A percentile compares a stretch with the other conserved stretches of the same genome.
phyloP scores from a whole-genome alignment of 2,797 vertebrate genomes.

The Lacerta viridis region DNA sequence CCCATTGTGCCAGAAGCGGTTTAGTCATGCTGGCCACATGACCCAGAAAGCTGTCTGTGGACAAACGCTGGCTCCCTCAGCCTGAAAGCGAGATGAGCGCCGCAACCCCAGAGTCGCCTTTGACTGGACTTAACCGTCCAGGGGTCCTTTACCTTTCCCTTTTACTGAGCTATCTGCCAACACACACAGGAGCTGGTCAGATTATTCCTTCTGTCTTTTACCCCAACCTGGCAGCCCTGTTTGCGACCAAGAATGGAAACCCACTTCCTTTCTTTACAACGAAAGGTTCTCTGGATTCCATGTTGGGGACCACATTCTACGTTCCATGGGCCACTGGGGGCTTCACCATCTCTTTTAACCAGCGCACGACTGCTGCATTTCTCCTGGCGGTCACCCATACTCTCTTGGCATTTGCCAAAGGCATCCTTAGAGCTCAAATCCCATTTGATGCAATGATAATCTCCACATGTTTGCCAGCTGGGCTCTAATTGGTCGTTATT shows the following conservation, averaged over 20 bases:
- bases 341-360: slow-evolving; percentile 6
- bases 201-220: background rate
- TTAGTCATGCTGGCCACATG: too few species aligned
- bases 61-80: too few species aligned
- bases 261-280: background rate
- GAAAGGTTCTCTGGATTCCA: background rate
- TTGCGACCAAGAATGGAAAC: background rate
- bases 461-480: slow-evolving; percentile 60
- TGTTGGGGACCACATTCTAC: too few species aligned
- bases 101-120: too few species aligned
- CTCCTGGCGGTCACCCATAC: slow-evolving; percentile 23
- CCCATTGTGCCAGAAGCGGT: too few species aligned
- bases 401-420: slow-evolving; percentile 47
- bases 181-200: background rate
- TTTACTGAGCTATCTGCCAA: background rate
- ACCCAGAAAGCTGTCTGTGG: too few species aligned
- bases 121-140: too few species aligned
- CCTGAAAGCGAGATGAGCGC: too few species aligned
- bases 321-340: background rate
- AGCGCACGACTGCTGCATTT: background rate
- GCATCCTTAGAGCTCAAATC: slow-evolving; percentile 48
- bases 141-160: too few species aligned
- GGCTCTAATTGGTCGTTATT: slow-evolving; percentile 61
- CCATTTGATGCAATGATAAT: slow-evolving; percentile 60
- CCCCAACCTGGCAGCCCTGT: too few species aligned